Conservation (phyloP, 2,797 vertebrate genomes). For the Sciaenops ocellatus region DNA sequence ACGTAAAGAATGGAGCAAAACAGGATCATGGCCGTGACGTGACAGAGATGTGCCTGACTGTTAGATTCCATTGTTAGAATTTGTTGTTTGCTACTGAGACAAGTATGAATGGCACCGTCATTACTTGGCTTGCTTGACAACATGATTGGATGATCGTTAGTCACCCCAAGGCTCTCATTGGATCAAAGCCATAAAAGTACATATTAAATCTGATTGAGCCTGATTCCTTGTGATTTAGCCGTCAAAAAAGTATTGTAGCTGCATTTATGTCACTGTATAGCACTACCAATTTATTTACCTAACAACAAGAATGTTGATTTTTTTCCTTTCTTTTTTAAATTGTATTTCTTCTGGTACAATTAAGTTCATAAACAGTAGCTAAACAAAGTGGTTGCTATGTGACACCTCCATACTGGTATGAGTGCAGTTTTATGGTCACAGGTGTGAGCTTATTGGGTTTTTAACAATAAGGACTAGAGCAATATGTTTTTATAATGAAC, state of each 20-base stretch:
- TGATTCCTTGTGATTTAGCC: not conserved
- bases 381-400: conserved; percentile 37
- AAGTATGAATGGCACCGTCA: not conserved
- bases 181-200: not conserved
- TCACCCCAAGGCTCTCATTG: too few species aligned
- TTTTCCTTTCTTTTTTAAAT: too few species aligned
- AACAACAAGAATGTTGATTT: too few species aligned
- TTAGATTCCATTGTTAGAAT: not conserved
- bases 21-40: too few species aligned
- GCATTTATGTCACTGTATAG: not conserved
- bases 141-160: too few species aligned
- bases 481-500: not conserved
- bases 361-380: not conserved
- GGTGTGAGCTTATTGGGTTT: conserved; percentile 29
- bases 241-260: not conserved
- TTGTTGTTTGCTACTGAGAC: not conserved
- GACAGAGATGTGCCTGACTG: too few species aligned
- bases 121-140: not conserved
- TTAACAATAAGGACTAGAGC: conserved; percentile 11
- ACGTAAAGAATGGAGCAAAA: too few species aligned
- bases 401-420: not conserved
- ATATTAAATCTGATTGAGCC: not conserved
- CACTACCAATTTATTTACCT: not conserved
- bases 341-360: not conserved
- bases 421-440: conserved; percentile 17